Conservation (phyloP, 2,797 vertebrate genomes). For the Eulemur rubriventer region DNA sequence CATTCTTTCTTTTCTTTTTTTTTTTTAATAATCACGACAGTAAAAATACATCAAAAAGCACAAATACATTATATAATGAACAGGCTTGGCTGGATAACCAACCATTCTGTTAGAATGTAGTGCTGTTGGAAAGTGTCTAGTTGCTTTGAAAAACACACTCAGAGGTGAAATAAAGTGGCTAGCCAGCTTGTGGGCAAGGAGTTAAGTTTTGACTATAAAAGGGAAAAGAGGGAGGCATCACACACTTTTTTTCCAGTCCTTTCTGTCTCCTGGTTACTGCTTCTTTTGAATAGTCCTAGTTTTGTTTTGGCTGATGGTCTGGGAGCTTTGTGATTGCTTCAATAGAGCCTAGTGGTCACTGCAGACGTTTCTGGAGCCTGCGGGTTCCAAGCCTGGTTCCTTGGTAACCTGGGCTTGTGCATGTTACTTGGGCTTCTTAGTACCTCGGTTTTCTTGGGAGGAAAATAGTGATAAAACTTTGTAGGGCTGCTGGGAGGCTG, state of each 20-base stretch:
- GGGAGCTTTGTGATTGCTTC: not conserved
- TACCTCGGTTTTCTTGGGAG: not conserved
- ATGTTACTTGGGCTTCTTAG: not conserved
- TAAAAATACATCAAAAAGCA: not conserved
- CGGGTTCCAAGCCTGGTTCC: not conserved
- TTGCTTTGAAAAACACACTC: conserved; percentile 44
- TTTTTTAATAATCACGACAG: not conserved
- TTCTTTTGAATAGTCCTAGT: not conserved
- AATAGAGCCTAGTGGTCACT: not conserved
- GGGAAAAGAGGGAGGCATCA: not conserved
- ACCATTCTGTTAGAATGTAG: not conserved
- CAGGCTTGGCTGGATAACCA: not conserved
- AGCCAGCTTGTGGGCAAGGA: not conserved
- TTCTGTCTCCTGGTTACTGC: not conserved
- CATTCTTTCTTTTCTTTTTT: too few relatives aligned
- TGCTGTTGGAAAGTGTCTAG: not conserved
- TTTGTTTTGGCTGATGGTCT: conserved; percentile 1
- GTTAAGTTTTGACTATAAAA: not conserved
- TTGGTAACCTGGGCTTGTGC: not conserved
- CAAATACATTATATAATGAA: not conserved
- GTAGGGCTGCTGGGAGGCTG: not conserved
- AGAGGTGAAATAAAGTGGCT: not conserved
- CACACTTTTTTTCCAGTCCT: not conserved
- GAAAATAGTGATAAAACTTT: not conserved
- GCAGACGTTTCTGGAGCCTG: not conserved